Evolutionary conservation across 2,113 vertebrate genomes (phyloP), one percentile per base, ranked within the genome.

Genomic region (Centropus bengalensis): DNA sequence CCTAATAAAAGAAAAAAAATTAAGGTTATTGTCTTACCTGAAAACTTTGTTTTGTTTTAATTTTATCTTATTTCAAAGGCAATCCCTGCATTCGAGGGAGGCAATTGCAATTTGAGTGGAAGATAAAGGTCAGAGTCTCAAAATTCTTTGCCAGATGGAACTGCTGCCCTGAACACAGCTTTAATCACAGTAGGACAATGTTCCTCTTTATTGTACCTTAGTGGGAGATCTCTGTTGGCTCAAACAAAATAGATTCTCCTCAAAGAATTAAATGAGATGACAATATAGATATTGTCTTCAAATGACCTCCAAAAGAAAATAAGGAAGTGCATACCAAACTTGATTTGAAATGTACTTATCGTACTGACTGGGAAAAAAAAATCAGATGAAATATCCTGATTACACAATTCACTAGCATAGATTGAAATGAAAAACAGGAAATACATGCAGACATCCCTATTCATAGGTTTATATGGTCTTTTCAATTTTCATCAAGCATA

Each of bases 241-340:
- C n/a, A 36, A 96, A 97, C 74, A 88, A 96, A 96, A 96, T 78
- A 92, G 90, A 91, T 93, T 96, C 73, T 96, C 87, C 97, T 97
- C 88, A 88, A 96, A 96, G 94, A 93, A 92, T 93, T 69, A 97
- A 97, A 97, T 91, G 82, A 96, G 91, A 97, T 96, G 94, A 97
- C 93, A 96, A 19, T 95, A 68, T 93, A 91, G 89, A 92, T 97
- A 93, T 89, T 96, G 96, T 83, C 96, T 96, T 96, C 98, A 97
- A 96, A 91, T 82, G 96, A 97, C 95, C 96, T 98, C 93, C 78
- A 95, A 92, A 83, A 95, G 74, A 85, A 97, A 94, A 97, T 96
- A 88, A 97, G 85, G 96, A 97, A 96, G 89, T 94, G 73, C 97
- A 97, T 96, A 89, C 91, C 91, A 96, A 97, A 97, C 70, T 95